Conservation (phyloP, 2,888 invertebrate genomes). For the Hedya salicella region DNA sequence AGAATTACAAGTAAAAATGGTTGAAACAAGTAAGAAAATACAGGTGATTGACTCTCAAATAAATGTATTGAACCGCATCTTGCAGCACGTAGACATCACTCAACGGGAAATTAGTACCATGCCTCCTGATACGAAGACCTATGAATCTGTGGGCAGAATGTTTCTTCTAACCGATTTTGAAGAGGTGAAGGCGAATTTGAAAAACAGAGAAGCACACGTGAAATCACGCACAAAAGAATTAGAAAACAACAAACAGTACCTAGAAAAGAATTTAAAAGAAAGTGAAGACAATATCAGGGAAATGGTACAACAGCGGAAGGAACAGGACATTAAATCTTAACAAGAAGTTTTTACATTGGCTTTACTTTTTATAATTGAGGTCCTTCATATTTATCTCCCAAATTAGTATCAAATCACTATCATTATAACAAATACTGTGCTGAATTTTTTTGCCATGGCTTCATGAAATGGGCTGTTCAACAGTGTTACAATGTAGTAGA, state of each 20-base stretch:
- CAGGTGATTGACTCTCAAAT: slow-evolving; percentile 92
- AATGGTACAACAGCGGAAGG: slow-evolving; percentile 89
- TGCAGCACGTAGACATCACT: slow-evolving; percentile 90
- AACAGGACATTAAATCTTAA: slow-evolving; percentile 63
- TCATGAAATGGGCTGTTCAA: neutral
- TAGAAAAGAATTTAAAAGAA: slow-evolving; percentile 93
- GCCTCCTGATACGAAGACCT: slow-evolving; percentile 88
- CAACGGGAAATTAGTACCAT: slow-evolving; percentile 86
- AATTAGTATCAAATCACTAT: slow-evolving; percentile 3
- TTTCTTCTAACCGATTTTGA: slow-evolving; percentile 89
- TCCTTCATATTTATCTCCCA: slow-evolving; percentile 3
- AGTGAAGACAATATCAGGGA: slow-evolving; percentile 94
- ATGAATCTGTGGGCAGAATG: slow-evolving; percentile 94
- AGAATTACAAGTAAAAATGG: slow-evolving; percentile 92
- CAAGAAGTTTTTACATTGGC: neutral
- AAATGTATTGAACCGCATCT: slow-evolving; percentile 87
- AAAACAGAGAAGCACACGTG: slow-evolving; percentile 82
- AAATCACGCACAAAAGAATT: slow-evolving; percentile 89
- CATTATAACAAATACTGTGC: neutral
- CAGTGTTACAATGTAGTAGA: too few relatives aligned
- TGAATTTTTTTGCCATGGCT: neutral
- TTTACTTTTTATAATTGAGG: neutral
- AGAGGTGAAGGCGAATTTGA: slow-evolving; percentile 87
- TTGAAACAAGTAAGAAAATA: slow-evolving; percentile 92
- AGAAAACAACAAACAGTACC: slow-evolving; percentile 90